Conservation (phyloP, 2,113 vertebrate genomes). For the Proterorhinus semilunaris region DNA sequence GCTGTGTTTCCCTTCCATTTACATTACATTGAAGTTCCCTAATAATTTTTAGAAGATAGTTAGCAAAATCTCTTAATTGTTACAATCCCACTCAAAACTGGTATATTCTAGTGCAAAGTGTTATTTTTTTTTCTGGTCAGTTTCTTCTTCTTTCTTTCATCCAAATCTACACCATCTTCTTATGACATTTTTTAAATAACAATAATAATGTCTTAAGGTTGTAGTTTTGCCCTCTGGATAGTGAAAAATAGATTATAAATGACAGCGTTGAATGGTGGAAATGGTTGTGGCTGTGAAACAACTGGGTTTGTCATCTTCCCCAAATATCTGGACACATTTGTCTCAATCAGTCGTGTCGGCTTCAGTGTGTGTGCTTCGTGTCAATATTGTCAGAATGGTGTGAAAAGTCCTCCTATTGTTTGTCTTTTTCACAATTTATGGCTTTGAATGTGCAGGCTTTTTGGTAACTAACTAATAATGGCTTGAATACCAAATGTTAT, state of each 20-base stretch:
- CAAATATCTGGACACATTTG: constrained; percentile 18
- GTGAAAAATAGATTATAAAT: constrained; percentile 61
- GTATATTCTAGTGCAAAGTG: too few species aligned
- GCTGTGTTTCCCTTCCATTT: too few species aligned
- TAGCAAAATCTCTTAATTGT: too few species aligned
- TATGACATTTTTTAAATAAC: too few species aligned
- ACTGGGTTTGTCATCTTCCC: constrained; percentile 32
- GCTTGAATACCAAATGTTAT: too few species aligned
- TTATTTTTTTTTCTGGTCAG: too few species aligned
- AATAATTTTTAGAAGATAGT: too few species aligned
- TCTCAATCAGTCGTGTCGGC: constrained; percentile 7
- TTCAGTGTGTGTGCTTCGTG: not conserved
- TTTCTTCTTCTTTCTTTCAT: too few species aligned
- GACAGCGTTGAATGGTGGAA: constrained; percentile 56
- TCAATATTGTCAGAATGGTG: not conserved
- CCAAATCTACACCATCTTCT: too few species aligned
- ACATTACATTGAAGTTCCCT: too few species aligned
- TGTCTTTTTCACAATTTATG: not conserved
- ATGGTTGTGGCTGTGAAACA: constrained; percentile 53
- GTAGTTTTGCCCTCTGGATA: constrained; percentile 20
- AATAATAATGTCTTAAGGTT: too few species aligned
- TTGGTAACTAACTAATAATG: not conserved
- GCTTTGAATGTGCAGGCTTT: not conserved
- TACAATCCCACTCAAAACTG: too few species aligned
- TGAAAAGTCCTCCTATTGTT: not conserved